A percentile compares a stretch with the other conserved stretches of the same genome.
These are phyloP conservation scores for Eurosta solidaginis DNA, from an alignment of 1,140 invertebrate species.

Conservation along the genomic window DNA sequence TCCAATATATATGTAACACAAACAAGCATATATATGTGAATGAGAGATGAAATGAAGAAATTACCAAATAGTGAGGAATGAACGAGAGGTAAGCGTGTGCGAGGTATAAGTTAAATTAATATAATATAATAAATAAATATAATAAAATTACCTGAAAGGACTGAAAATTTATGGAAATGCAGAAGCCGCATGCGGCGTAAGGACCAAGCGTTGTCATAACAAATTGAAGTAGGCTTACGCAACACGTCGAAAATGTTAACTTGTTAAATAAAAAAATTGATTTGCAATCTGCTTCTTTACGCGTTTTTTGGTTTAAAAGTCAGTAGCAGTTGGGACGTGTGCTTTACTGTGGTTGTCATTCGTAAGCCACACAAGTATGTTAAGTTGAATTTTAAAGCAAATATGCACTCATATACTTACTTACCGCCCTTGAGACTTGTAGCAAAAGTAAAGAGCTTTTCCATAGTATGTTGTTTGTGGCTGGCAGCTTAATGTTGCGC, in stretches of 20 bases:
- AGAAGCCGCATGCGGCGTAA: neutral
- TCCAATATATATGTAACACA: too few relatives aligned
- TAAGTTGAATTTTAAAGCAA: too few relatives aligned
- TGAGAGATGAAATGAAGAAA: neutral
- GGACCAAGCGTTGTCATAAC: neutral
- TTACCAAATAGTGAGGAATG: neutral
- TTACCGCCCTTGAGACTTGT: too few relatives aligned
- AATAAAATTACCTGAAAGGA: neutral
- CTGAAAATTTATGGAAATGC: neutral
- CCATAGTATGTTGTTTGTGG: neutral
- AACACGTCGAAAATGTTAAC: conserved; percentile 6
- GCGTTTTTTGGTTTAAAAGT: too few relatives aligned
- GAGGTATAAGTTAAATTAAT: neutral
- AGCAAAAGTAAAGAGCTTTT: too few relatives aligned
- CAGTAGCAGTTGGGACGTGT: too few relatives aligned
- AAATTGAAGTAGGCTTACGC: neutral
- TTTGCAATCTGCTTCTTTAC: too few relatives aligned
- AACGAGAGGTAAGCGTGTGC: neutral
- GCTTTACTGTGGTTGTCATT: too few relatives aligned
- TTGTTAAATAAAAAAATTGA: too few relatives aligned
- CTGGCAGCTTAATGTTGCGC: neutral
- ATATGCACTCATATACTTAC: too few relatives aligned
- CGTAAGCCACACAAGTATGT: too few relatives aligned
- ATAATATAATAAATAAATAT: neutral
- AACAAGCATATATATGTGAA: neutral